Percentiles rank a stretch among this genome's conserved stretches.
These are phyloP conservation scores for Erebia epiphron DNA, from an alignment of 2,888 invertebrate genomes.

Conservation along the genomic window DNA sequence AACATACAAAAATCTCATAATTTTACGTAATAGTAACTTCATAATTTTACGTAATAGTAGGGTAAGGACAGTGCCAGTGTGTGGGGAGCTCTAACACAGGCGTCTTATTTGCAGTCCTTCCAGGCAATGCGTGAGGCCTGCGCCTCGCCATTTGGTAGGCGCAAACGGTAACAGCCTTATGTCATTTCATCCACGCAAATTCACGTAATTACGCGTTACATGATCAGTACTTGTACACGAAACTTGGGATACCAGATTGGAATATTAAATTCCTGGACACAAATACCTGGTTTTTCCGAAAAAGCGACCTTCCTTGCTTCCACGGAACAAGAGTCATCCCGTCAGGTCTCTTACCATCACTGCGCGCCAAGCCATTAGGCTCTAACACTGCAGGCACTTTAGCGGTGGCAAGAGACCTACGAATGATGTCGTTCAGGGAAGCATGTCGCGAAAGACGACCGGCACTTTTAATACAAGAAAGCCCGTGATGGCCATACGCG, in stretches of 20 bases:
- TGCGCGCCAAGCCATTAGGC: no score
- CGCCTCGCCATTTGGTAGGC: slow-evolving; percentile 48
- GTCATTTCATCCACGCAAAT: slow-evolving; percentile 76
- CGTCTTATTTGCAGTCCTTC: slow-evolving; percentile 36
- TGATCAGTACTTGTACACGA: slow-evolving; percentile 46
- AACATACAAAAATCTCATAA: no score
- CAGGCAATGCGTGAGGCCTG: slow-evolving; percentile 34
- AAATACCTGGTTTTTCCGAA: not conserved
- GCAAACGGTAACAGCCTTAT: slow-evolving; percentile 71
- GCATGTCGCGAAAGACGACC: no score
- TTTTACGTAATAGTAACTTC: no score
- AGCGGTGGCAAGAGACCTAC: no score
- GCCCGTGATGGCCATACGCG: no score
- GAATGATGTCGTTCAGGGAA: no score
- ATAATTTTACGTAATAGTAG: no score
- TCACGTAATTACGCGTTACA: slow-evolving; percentile 77
- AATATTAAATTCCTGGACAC: not conserved
- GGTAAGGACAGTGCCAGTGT: not conserved
- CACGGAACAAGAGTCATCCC: no score
- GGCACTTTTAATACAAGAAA: no score
- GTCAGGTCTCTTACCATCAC: no score
- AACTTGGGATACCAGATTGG: slow-evolving; percentile 9
- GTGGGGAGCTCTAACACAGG: slow-evolving; percentile 12
- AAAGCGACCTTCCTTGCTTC: not conserved
- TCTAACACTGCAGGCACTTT: no score